Evolutionary conservation across 2,888 invertebrate species (phyloP).

Genomic region (Petrolisthes manimaculis): DNA sequence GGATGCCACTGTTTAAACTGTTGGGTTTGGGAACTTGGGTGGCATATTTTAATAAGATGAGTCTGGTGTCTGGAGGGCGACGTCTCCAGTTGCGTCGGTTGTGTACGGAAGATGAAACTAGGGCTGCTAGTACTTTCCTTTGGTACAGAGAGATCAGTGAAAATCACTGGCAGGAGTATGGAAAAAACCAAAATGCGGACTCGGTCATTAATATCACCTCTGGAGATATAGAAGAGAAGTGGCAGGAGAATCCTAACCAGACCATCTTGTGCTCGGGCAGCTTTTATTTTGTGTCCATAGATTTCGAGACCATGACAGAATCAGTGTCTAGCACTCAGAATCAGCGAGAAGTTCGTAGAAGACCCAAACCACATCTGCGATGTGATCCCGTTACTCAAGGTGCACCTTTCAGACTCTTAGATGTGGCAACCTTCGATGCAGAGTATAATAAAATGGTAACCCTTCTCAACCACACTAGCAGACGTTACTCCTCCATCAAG

Average conservation of each 20-base stretch:
- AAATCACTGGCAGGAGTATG: conserved; percentile 26
- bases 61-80: background rate
- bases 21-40: conserved; percentile 3
- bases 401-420: background rate
- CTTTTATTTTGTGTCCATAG: conserved; percentile 6
- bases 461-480: background rate
- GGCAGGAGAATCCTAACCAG: background rate
- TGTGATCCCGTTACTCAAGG: background rate
- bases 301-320: conserved; percentile 36
- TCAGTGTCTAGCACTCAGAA: conserved; percentile 10
- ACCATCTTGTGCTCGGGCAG: background rate
- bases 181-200: background rate
- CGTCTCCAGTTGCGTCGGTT: conserved; percentile 30
- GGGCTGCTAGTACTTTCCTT: background rate
- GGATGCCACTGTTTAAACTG: background rate
- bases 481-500: background rate
- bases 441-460: background rate
- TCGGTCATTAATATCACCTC: conserved; percentile 13
- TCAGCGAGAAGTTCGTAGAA: conserved; percentile 20
- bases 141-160: conserved; percentile 10
- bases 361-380: conserved; percentile 25
- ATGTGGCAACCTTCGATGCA: background rate
- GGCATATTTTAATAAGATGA: conserved; percentile 26
- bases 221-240: conserved; percentile 30
- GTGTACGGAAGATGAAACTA: conserved; percentile 12